These are phyloP conservation scores for Habrosyne pyritoides DNA, from an alignment of 2,888 invertebrate genomes.

Conservation along the genomic window DNA sequence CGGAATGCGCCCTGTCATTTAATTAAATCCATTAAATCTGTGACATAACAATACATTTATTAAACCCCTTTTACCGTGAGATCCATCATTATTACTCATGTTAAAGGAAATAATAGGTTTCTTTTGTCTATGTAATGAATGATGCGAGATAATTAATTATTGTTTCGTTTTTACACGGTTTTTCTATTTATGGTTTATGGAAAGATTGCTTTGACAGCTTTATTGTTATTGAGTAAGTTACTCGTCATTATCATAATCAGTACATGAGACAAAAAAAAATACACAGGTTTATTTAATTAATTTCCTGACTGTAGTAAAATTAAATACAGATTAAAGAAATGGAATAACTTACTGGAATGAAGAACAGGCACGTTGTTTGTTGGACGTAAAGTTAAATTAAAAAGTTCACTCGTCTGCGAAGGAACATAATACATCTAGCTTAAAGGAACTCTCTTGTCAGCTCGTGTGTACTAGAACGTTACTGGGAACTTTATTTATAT, in stretches of 20 bases:
- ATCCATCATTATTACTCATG: neutral
- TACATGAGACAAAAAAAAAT: too few species aligned
- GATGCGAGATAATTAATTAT: too few species aligned
- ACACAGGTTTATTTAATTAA: too few species aligned
- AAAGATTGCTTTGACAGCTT: too few species aligned
- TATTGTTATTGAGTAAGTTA: too few species aligned
- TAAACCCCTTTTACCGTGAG: neutral
- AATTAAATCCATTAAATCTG: neutral
- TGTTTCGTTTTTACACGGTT: too few species aligned
- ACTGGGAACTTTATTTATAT: neutral
- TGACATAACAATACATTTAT: neutral
- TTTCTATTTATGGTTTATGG: too few species aligned
- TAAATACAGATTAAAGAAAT: neutral
- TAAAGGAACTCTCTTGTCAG: neutral
- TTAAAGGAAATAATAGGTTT: neutral
- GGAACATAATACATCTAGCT: constrained; percentile 3
- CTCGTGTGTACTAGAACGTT: neutral
- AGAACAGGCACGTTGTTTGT: neutral
- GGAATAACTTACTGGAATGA: neutral
- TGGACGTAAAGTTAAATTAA: constrained; percentile 2
- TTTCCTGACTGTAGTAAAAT: neutral
- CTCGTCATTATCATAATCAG: too few species aligned
- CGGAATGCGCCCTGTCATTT: neutral
- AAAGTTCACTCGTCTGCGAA: constrained; percentile 1
- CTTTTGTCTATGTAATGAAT: neutral